Percentiles rank a stretch among this genome's conserved stretches.
Evolutionary conservation across 1,140 invertebrate species (phyloP).

Genomic region (Drosophila littoralis): DNA sequence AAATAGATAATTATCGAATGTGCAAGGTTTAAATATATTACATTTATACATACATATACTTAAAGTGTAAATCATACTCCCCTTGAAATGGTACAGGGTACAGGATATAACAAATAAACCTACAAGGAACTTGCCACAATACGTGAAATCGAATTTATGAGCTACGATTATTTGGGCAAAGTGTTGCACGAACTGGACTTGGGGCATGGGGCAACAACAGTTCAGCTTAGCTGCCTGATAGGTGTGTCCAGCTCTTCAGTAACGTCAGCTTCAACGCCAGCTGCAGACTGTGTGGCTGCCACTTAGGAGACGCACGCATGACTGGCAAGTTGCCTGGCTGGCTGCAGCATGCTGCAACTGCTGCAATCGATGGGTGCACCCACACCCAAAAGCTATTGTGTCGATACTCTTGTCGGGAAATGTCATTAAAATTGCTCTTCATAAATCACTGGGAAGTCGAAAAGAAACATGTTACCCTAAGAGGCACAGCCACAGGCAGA

Average conservation of each 20-base stretch:
- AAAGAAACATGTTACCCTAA: slow-evolving; percentile 56
- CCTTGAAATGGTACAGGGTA: not conserved
- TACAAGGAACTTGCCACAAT: slow-evolving; percentile 32
- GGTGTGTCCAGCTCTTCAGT: slow-evolving; percentile 61
- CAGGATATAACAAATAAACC: not conserved
- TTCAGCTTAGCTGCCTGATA: slow-evolving; percentile 9
- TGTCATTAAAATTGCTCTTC: slow-evolving; percentile 84
- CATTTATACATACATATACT: too few species aligned
- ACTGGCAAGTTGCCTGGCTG: slow-evolving; percentile 51
- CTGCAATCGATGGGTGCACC: slow-evolving; percentile 27
- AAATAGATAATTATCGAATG: too few species aligned
- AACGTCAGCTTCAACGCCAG: slow-evolving; percentile 17
- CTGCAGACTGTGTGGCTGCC: slow-evolving; percentile 29
- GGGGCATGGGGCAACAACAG: slow-evolving; percentile 10
- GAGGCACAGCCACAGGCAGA: slow-evolving; percentile 17
- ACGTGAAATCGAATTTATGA: slow-evolving; percentile 60
- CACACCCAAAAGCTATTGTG: slow-evolving; percentile 56
- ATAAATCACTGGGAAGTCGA: slow-evolving; percentile 74
- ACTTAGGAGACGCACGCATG: slow-evolving; percentile 62
- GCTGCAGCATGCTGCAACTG: slow-evolving; percentile 13
- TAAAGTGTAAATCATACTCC: not conserved
- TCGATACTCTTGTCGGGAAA: slow-evolving; percentile 74
- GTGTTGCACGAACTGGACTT: slow-evolving; percentile 40
- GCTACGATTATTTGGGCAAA: slow-evolving; percentile 63
- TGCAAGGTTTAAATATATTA: too few species aligned